These are phyloP conservation scores for Euwallacea fornicatus DNA, from an alignment of 1,140 invertebrate species.

Conservation along the genomic window DNA sequence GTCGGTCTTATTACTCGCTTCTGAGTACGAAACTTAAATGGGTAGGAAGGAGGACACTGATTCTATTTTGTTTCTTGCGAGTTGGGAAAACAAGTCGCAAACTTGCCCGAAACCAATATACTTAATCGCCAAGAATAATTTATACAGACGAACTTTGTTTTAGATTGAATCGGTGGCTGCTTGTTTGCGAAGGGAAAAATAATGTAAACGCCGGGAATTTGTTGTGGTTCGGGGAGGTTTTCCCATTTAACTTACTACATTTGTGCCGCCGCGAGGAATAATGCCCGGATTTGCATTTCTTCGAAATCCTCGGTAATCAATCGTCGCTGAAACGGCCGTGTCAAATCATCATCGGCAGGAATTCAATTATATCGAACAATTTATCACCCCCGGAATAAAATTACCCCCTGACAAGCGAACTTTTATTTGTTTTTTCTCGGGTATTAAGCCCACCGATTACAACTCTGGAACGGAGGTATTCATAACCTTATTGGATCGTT, in stretches of 20 bases:
- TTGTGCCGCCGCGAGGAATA: no score
- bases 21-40: slow-evolving; percentile 39
- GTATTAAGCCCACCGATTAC: slow-evolving; percentile 21
- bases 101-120: slow-evolving; percentile 35
- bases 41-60: slow-evolving; percentile 35
- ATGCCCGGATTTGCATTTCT: no score
- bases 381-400: slow-evolving; percentile 31
- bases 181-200: no score
- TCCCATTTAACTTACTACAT: no score
- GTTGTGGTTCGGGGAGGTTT: no score
- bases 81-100: slow-evolving; percentile 32
- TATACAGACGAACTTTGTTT: slow-evolving; percentile 6
- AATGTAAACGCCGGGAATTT: no score
- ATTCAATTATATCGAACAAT: slow-evolving; percentile 35
- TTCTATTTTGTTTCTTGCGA: slow-evolving; percentile 41
- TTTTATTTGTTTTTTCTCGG: slow-evolving; percentile 33
- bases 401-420: slow-evolving; percentile 31
- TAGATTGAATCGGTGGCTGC: no score
- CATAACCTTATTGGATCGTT: no score
- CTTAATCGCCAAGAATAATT: slow-evolving; percentile 37
- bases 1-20: slow-evolving; percentile 41
- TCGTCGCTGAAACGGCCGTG: background rate
- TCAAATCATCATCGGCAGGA: slow-evolving; percentile 18
- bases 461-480: slow-evolving; percentile 22
- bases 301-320: no score